phyloP scores from a whole-genome alignment of 2,113 vertebrate species.

The Oryzias curvinotus region DNA sequence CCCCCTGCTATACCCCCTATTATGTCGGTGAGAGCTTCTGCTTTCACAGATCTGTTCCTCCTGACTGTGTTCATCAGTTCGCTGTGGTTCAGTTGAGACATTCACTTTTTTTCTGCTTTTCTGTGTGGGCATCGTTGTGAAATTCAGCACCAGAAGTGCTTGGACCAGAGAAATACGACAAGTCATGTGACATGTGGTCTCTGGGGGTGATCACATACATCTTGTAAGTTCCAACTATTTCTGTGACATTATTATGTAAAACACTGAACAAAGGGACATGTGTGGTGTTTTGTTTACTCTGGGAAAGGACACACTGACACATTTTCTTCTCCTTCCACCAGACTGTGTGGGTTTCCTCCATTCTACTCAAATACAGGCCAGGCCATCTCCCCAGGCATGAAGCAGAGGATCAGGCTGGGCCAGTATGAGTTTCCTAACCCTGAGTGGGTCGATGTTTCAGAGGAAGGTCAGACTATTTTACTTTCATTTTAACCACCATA shows the following conservation, averaged over 20 bases:
- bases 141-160: slow-evolving; percentile 91
- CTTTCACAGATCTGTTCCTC: too few relatives aligned
- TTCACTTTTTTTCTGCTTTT: neutral
- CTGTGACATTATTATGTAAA: neutral
- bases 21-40: slow-evolving; percentile 61
- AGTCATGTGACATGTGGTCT: slow-evolving; percentile 99
- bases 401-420: slow-evolving; percentile 91
- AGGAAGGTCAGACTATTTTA: slow-evolving; percentile 81
- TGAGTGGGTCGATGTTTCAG: slow-evolving; percentile 94
- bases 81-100: too few relatives aligned
- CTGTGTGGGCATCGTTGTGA: slow-evolving; percentile 29
- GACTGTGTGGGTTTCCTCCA: slow-evolving; percentile 94
- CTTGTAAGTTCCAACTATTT: slow-evolving; percentile 83
- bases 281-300: too few relatives aligned
- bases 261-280: neutral
- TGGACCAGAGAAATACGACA: slow-evolving; percentile 97
- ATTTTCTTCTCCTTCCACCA: slow-evolving; percentile 37
- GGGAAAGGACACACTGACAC: neutral
- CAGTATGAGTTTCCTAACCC: slow-evolving; percentile 94
- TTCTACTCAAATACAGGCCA: slow-evolving; percentile 98
- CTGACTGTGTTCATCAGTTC: too few relatives aligned
- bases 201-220: slow-evolving; percentile 98
- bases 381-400: slow-evolving; percentile 98
- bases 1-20: slow-evolving; percentile 71
- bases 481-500: neutral